phyloP scores from a whole-genome alignment of 2,888 invertebrate species.

The Platycheirus rosarum region DNA sequence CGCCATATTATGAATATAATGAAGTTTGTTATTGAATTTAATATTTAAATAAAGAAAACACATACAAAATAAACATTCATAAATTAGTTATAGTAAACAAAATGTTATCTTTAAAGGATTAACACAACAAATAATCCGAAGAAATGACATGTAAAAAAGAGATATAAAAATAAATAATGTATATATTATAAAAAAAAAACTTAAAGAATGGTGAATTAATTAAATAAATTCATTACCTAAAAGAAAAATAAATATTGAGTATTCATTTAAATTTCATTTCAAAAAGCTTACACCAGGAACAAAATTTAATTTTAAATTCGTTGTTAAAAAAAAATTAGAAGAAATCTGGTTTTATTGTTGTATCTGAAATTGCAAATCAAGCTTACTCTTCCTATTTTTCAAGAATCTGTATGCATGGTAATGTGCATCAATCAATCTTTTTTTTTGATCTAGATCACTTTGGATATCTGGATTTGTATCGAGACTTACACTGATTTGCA shows the following conservation, averaged over 20 bases:
- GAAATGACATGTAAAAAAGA: conserved; percentile 56
- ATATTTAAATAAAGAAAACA: conserved; percentile 53
- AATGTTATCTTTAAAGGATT: conserved; percentile 47
- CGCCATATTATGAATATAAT: conserved; percentile 63
- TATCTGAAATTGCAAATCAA: too few species aligned
- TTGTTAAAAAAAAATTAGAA: too few species aligned
- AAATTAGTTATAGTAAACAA: conserved; percentile 53
- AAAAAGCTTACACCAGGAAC: too few species aligned
- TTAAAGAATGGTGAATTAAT: conserved; percentile 59
- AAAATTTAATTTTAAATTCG: too few species aligned
- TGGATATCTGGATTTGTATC: too few species aligned
- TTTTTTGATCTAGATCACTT: too few species aligned
- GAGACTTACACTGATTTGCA: too few species aligned
- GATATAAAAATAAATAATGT: conserved; percentile 37
- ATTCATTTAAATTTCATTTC: too few species aligned
- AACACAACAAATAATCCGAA: conserved; percentile 14
- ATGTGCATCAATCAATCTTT: too few species aligned
- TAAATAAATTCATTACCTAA: conserved; percentile 69
- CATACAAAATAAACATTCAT: conserved; percentile 23
- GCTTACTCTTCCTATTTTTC: too few species aligned
- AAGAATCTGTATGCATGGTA: too few species aligned
- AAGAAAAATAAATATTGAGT: conserved; percentile 12
- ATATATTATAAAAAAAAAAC: conserved; percentile 54
- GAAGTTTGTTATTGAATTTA: conserved; percentile 70
- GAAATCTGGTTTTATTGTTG: too few species aligned